Base-by-base conservation (phyloP, 2,113 vertebrate species). In the Callaeas wilsoni region DNA sequence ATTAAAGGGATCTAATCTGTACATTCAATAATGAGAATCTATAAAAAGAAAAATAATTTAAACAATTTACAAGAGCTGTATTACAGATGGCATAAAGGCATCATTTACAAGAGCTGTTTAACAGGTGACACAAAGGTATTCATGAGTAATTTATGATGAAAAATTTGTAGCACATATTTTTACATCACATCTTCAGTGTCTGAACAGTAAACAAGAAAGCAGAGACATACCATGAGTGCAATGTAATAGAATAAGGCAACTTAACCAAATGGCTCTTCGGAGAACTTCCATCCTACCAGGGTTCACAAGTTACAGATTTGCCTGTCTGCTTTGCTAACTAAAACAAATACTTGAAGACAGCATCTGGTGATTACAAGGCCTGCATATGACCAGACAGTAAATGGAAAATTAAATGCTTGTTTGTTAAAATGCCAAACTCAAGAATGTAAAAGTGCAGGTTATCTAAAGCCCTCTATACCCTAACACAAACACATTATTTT, bases 11-110 rank as follows among this genome's bases (percentile, higher is more conserved):
- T 78, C 80, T 83, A 93, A 93, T 90, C 95, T 97, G 92, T 98
- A 98, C 98, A 98, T 93, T 96, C 86, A 87, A 27, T 90, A 94
- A 95, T 12, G 86, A 92, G 86, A 80, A 83, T 84, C 92, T 92
- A 93, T 90, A 94, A 96, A 97, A 96, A 92, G 95, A 96, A 97
- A 98, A 98, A 98, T 98, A 98, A 98, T 98, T 98, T 97, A 98
- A 97, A 93, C 92, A 65, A 97, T 98, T 98, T 98, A 98, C 97
- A 98, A 95, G 96, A 97, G 93, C 91, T 97, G 94, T 92, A 92
- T 97, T 96, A 97, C 63, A 97, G 97, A 92, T 97, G 98, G 96
- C 82, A 97, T 93, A 75, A 97, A 92, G 87, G 49, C 80, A 93
- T 95, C 79, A 97, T 98, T 98, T 98, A 98, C 97, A 98, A 95